phyloP scores from a whole-genome alignment of 1,140 invertebrate species.

The Centruroides vittatus region DNA sequence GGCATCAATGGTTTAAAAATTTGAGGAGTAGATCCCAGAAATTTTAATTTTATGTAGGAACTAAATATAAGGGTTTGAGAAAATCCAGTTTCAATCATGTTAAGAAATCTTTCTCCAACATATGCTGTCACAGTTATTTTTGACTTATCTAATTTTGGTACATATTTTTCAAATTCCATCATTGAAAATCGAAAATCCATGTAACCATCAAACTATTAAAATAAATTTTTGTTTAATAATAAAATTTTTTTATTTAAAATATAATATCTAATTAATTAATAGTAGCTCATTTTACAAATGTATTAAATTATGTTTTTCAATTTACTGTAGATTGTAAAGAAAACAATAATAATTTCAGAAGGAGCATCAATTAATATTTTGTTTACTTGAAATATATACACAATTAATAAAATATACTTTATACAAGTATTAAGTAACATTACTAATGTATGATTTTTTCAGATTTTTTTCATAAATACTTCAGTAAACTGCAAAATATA shows the following conservation, averaged over 20 bases:
- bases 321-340: no score
- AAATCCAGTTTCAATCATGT: slow-evolving; percentile 58
- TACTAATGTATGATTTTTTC: no score
- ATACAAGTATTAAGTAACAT: no score
- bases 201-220: slow-evolving; percentile 60
- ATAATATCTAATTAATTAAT: no score
- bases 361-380: no score
- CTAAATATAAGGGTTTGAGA: slow-evolving; percentile 73
- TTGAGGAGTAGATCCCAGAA: slow-evolving; percentile 75
- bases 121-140: slow-evolving; percentile 72
- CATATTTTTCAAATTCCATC: slow-evolving; percentile 49
- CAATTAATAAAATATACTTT: no score
- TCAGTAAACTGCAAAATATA: no score
- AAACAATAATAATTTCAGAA: no score
- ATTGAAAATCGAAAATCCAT: slow-evolving; percentile 73
- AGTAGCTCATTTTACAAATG: no score
- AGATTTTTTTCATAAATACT: no score
- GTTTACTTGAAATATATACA: no score
- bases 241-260: neutral
- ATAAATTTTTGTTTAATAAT: neutral
- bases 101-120: slow-evolving; percentile 76
- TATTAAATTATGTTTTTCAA: no score
- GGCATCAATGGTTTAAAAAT: slow-evolving; percentile 90
- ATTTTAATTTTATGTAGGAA: slow-evolving; percentile 60
- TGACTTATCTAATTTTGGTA: slow-evolving; percentile 52